These are phyloP conservation scores for Gorsachius magnificus DNA, from an alignment of 2,797 vertebrate species.

Conservation along the genomic window DNA sequence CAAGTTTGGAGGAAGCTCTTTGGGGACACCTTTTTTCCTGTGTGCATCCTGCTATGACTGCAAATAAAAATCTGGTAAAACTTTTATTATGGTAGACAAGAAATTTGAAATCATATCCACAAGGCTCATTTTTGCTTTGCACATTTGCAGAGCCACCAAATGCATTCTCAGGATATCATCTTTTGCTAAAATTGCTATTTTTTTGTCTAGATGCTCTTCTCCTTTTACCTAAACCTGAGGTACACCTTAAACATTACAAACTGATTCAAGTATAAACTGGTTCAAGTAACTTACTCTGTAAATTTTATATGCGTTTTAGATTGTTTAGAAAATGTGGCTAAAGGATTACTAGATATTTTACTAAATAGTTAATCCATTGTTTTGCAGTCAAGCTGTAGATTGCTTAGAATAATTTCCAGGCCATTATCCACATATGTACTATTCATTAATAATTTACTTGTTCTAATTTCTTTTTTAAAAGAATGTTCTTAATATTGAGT, in stretches of 20 bases:
- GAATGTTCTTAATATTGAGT: neutral
- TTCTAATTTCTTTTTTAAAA: neutral
- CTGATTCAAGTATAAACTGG: neutral
- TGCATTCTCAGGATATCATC: neutral
- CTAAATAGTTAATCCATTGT: neutral
- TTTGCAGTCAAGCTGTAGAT: neutral
- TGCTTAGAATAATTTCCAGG: neutral
- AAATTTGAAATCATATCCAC: neutral
- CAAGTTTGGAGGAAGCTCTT: neutral
- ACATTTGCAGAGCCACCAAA: neutral
- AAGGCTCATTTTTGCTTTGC: neutral
- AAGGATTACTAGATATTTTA: neutral
- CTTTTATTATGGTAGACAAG: neutral
- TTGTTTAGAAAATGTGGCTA: neutral
- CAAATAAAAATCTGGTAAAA: neutral
- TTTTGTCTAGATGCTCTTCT: neutral
- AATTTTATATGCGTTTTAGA: neutral
- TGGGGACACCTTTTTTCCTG: rapidly evolving
- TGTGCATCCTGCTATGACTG: neutral
- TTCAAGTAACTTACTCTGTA: neutral
- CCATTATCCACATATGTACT: neutral
- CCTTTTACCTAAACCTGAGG: neutral
- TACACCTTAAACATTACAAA: neutral
- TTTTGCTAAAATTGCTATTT: neutral
- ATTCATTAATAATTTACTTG: neutral